Evolutionary conservation across 1,140 invertebrate genomes (phyloP).

Genomic region (Caerostris extrusa): DNA sequence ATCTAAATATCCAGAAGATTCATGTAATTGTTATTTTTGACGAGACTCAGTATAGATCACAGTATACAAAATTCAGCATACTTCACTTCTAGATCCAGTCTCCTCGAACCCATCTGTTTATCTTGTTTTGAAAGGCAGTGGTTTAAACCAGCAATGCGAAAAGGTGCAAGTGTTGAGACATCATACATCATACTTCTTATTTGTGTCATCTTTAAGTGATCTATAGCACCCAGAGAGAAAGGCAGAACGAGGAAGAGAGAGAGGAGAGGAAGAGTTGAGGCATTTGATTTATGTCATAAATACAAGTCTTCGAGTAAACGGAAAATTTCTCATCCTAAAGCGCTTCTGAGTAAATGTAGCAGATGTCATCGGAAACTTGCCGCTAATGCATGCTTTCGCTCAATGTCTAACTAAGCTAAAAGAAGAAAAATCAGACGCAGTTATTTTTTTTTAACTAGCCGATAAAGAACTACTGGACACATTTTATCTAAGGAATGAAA

Average conservation of each 20-base stretch:
- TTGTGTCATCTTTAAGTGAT: slow-evolving; percentile 60
- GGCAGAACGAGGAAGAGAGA: not conserved
- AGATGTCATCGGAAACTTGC: slow-evolving; percentile 41
- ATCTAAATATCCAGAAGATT: too few species aligned
- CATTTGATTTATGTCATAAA: slow-evolving; percentile 59
- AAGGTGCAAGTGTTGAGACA: slow-evolving; percentile 44
- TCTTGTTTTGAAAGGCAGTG: slow-evolving; percentile 32
- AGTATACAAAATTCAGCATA: not conserved
- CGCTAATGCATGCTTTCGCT: slow-evolving; percentile 33
- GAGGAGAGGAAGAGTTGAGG: not conserved
- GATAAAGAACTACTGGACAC: not conserved
- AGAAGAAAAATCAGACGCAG: not conserved
- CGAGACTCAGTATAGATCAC: too few species aligned
- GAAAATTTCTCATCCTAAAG: slow-evolving; percentile 40
- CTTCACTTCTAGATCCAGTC: not conserved
- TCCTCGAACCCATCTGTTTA: not conserved
- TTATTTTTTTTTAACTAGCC: not conserved
- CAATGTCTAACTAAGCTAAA: slow-evolving; percentile 26
- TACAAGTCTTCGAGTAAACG: slow-evolving; percentile 51
- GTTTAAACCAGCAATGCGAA: slow-evolving; percentile 28
- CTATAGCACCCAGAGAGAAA: slow-evolving; percentile 35
- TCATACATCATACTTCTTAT: slow-evolving; percentile 59
- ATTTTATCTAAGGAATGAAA: not conserved
- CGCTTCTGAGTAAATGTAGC: slow-evolving; percentile 34
- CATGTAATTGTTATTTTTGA: too few species aligned